Evolutionary conservation across 2,113 vertebrate species (phyloP).

Genomic region (Tetrax tetrax): DNA sequence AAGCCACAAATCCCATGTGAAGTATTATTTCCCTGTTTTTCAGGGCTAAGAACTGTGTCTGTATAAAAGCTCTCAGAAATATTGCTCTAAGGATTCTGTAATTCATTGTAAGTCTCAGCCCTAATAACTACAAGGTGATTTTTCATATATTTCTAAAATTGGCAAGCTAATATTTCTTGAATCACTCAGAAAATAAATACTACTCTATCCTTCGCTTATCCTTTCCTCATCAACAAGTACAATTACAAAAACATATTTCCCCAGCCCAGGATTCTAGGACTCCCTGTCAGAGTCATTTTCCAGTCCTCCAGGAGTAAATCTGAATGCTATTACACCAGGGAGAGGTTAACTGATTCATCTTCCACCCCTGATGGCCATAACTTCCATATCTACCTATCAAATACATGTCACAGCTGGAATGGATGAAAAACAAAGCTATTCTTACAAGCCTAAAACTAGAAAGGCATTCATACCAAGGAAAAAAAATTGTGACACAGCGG

Average conservation of each 20-base stretch:
- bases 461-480: not conserved
- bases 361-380: not conserved
- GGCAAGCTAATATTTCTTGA: slow-evolving; percentile 40
- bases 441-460: not conserved
- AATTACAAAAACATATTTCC: slow-evolving; percentile 46
- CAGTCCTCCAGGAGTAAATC: slow-evolving; percentile 16
- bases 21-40: slow-evolving; percentile 49
- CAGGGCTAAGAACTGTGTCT: slow-evolving; percentile 37
- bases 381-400: slow-evolving; percentile 20
- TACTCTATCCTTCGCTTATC: slow-evolving; percentile 20
- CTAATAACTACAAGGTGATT: slow-evolving; percentile 49
- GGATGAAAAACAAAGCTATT: slow-evolving; percentile 14
- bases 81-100: slow-evolving; percentile 29
- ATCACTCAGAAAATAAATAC: slow-evolving; percentile 4
- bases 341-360: slow-evolving; percentile 20
- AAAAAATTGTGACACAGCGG: not conserved
- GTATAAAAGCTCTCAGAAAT: slow-evolving; percentile 48
- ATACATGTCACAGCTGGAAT: not conserved
- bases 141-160: slow-evolving; percentile 46
- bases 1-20: slow-evolving; percentile 39
- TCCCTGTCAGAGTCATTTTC: slow-evolving; percentile 34
- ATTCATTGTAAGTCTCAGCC: slow-evolving; percentile 33
- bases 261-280: not conserved
- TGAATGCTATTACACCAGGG: not conserved
- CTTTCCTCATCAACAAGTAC: slow-evolving; percentile 45